Conservation (phyloP, 2,888 invertebrate species). For the Spodoptera exigua region DNA sequence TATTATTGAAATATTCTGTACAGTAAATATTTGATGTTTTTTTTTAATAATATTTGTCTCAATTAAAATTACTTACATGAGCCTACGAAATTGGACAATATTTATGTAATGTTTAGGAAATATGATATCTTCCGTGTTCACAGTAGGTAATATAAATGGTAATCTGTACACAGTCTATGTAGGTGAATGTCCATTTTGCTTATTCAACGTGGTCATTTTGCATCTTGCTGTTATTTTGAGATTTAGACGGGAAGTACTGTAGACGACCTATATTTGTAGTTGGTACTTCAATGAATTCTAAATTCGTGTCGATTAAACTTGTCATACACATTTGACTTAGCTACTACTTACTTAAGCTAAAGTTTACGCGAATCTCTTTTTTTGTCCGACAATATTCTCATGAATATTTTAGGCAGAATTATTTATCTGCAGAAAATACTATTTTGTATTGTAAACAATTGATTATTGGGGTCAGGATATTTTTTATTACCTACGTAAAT, state of each 20-base stretch:
- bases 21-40: conserved; percentile 24
- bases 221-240: conserved; percentile 65
- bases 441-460: too few relatives aligned
- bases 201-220: conserved; percentile 56
- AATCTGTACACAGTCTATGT: conserved; percentile 23
- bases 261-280: conserved; percentile 70
- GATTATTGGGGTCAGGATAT: too few relatives aligned
- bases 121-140: conserved; percentile 20
- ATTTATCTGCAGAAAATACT: too few relatives aligned
- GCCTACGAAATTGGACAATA: conserved; percentile 18
- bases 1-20: too few relatives aligned
- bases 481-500: too few relatives aligned
- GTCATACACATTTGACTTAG: conserved; percentile 15
- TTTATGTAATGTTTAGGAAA: conserved; percentile 31
- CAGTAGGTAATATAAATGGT: conserved; percentile 31
- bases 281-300: conserved; percentile 54
- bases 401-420: too few relatives aligned
- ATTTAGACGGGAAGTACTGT: conserved; percentile 71
- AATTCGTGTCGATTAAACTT: conserved; percentile 54
- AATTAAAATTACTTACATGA: conserved; percentile 1
- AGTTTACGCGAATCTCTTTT: too few relatives aligned
- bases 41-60: conserved; percentile 3
- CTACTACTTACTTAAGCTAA: too few relatives aligned
- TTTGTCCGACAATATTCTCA: too few relatives aligned
- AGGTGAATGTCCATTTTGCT: conserved; percentile 38